phyloP scores from a whole-genome alignment of 1,140 invertebrate species.

The Stenopsyche tienmushanensis region DNA sequence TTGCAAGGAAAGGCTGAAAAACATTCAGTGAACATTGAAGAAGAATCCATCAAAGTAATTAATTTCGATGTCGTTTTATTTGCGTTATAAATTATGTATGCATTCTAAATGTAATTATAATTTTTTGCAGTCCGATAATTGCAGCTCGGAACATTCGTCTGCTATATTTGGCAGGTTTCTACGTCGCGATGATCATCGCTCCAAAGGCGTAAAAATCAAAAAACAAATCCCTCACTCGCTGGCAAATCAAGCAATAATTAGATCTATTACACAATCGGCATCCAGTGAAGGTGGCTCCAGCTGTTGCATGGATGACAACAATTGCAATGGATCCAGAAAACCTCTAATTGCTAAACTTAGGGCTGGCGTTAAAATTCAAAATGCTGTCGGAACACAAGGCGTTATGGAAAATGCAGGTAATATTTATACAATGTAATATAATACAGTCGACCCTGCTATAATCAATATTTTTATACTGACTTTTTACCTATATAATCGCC shows the following conservation, averaged over 20 bases:
- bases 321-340: slow-evolving; percentile 41
- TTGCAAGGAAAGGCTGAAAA: slow-evolving; percentile 66
- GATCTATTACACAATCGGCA: slow-evolving; percentile 16
- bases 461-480: not conserved
- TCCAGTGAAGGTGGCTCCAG: slow-evolving; percentile 50
- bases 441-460: too few species aligned
- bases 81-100: not conserved
- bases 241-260: slow-evolving; percentile 11
- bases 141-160: slow-evolving; percentile 70
- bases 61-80: not conserved
- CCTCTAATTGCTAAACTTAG: slow-evolving; percentile 71
- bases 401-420: slow-evolving; percentile 68
- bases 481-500: not conserved
- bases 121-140: slow-evolving; percentile 67
- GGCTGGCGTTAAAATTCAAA: slow-evolving; percentile 67
- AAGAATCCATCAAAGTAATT: slow-evolving; percentile 64
- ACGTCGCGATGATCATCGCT: slow-evolving; percentile 55
- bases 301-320: slow-evolving; percentile 22
- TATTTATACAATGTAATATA: too few species aligned
- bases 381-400: slow-evolving; percentile 53
- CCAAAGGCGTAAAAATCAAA: slow-evolving; percentile 38
- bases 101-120: slow-evolving; percentile 27
- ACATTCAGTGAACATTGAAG: slow-evolving; percentile 48
- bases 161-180: slow-evolving; percentile 69
- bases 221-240: slow-evolving; percentile 2